These are phyloP conservation scores for Antitype chi DNA, from an alignment of 2,888 invertebrate genomes.

Conservation along the genomic window DNA sequence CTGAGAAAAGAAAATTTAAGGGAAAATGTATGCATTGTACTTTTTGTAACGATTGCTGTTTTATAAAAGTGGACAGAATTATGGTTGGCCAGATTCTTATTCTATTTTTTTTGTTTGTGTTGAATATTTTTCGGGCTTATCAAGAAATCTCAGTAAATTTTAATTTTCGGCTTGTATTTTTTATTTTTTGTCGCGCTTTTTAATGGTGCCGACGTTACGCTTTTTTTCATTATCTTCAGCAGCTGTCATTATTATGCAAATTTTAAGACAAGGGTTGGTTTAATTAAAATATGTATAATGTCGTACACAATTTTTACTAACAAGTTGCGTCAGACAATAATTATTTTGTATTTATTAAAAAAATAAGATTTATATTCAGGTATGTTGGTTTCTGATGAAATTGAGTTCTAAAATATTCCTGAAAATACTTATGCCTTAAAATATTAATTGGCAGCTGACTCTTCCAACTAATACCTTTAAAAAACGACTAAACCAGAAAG, in stretches of 20 bases:
- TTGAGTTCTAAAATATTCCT: not conserved
- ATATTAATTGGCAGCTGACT: not conserved
- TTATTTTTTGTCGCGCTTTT: not conserved
- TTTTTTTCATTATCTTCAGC: not conserved
- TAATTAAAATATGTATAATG: not conserved
- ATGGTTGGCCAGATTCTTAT: not conserved
- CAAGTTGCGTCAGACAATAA: not conserved
- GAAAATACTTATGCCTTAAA: not conserved
- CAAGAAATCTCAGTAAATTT: conserved; percentile 6
- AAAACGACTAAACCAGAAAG: not conserved
- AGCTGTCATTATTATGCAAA: conserved; percentile 11
- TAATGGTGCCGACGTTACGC: not conserved
- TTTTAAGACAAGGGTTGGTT: not conserved
- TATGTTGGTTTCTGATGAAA: not conserved
- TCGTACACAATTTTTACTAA: not conserved
- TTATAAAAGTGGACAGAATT: conserved; percentile 32
- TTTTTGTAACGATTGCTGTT: conserved; percentile 10
- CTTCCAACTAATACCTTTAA: too few relatives aligned
- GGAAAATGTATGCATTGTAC: conserved; percentile 54
- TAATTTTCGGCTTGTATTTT: conserved; percentile 1
- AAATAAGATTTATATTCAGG: too few relatives aligned
- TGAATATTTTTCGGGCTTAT: conserved; percentile 17
- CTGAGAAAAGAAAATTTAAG: conserved; percentile 38
- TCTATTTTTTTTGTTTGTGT: conserved; percentile 6
- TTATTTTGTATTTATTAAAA: not conserved